Base-by-base conservation (phyloP, 2,797 vertebrate species). In the Austrolebias charrua region DNA sequence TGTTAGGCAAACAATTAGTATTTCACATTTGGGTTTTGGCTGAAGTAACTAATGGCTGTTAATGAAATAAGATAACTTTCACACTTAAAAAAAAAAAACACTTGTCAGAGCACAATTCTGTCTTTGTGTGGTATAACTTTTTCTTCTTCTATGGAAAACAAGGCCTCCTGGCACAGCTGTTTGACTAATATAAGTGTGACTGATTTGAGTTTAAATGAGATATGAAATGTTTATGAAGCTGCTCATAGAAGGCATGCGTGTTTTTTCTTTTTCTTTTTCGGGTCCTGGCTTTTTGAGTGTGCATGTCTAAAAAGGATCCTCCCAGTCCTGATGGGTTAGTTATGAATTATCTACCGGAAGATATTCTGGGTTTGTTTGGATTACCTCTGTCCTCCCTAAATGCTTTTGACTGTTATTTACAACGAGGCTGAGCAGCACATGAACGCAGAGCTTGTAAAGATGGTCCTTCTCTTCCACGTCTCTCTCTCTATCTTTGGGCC, bases 351-450 rank as follows among this genome's bases (percentile, higher is more conserved):
- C 68, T 69, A n/a, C 45, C 1, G 28, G 31, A 57, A 69, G 66
- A 69, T 72, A 86, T 66, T 74, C 10, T 1, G 38, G 31, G 54
- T 65, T 73, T 84, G 81, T 87, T 89, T 82, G 76, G 79, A 82
- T 89, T 86, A 80, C 60, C 51, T 65, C 71, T 56, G 69, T 90
- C 84, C 83, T 84, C 82, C 83, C 61, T 63, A 61, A 76, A 84
- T 80, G 75, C 75, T 75, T 77, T 51, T 47, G 60, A 18, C 18
- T 33, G 57, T 64, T 79, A 86, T 86, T 86, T 86, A 83, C 73
- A 69, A 7, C 54, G 29, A 29, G 61, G 69, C 60, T 69, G 55
- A 35, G 44, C 66, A 29, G 44, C 60, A 33, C 62, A 46, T 50
- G 45, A 59, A 31, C 2, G 7, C 75, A 55, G 56, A 45, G 66